phyloP scores from a whole-genome alignment of 2,888 invertebrate species.

The Tricholauxania praeusta region DNA sequence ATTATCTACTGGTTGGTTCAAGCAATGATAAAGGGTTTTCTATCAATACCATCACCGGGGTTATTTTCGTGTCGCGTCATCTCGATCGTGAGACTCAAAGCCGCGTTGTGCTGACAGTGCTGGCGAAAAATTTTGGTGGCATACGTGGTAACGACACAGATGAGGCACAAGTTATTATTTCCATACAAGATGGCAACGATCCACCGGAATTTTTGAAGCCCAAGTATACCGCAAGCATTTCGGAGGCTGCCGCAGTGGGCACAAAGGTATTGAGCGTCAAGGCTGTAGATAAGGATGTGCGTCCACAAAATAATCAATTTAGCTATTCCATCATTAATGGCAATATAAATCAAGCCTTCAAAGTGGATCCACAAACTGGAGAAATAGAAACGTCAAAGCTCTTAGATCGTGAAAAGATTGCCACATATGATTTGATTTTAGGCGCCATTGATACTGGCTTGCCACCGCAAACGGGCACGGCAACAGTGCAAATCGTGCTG shows the following conservation, averaged over 20 bases:
- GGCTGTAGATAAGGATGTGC: slow-evolving; percentile 92
- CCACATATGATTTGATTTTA: slow-evolving; percentile 80
- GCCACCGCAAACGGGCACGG: slow-evolving; percentile 93
- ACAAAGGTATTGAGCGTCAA: slow-evolving; percentile 82
- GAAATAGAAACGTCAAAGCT: slow-evolving; percentile 81
- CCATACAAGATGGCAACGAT: slow-evolving; percentile 96
- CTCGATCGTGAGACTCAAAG: slow-evolving; percentile 90
- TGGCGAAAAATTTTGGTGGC: slow-evolving; percentile 95
- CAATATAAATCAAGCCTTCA: slow-evolving; percentile 85
- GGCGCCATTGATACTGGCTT: slow-evolving; percentile 90
- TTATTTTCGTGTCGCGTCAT: slow-evolving; percentile 84
- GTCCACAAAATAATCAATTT: slow-evolving; percentile 91
- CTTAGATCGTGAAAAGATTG: slow-evolving; percentile 85
- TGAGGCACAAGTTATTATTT: slow-evolving; percentile 92
- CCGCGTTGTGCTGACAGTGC: slow-evolving; percentile 87
- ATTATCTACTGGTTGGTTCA: slow-evolving; percentile 92
- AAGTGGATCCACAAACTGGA: slow-evolving; percentile 88
- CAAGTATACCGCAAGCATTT: slow-evolving; percentile 82
- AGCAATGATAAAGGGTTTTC: slow-evolving; percentile 93
- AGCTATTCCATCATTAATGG: slow-evolving; percentile 90
- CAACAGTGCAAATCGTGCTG: slow-evolving; percentile 83
- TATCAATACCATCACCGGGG: slow-evolving; percentile 86
- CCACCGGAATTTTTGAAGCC: slow-evolving; percentile 91
- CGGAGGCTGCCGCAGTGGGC: slow-evolving; percentile 83
- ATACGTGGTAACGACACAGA: slow-evolving; percentile 96